These are phyloP conservation scores for Protobothrops flavoviridis DNA, from an alignment of 2,113 vertebrate species.

Conservation along the genomic window DNA sequence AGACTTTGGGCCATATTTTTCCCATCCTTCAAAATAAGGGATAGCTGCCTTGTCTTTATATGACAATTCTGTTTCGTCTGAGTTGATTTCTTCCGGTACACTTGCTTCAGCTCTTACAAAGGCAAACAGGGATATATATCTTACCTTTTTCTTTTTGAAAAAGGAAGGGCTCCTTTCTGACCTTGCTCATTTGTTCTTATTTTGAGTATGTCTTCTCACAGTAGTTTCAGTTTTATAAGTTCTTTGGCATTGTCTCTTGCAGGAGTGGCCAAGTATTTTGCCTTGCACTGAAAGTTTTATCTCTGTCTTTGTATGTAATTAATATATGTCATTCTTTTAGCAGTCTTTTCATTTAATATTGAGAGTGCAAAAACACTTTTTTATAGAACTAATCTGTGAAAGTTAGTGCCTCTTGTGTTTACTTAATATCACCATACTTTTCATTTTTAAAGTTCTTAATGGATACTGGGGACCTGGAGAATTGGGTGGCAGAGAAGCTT, in stretches of 20 bases:
- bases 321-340: not conserved
- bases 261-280: not conserved
- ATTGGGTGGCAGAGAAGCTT: constrained; percentile 74
- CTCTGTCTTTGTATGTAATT: not conserved
- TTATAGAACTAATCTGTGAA: not conserved
- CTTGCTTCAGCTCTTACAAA: not conserved
- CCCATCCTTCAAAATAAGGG: not conserved
- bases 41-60: not conserved
- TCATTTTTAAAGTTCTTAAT: constrained; percentile 74
- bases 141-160: not conserved
- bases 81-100: not conserved
- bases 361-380: not conserved
- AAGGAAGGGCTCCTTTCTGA: not conserved
- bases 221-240: not conserved
- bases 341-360: not conserved
- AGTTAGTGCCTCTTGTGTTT: not conserved
- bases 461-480: constrained; percentile 81
- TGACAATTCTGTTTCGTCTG: not conserved
- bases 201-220: not conserved
- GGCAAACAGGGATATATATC: not conserved
- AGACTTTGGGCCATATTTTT: not conserved
- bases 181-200: not conserved
- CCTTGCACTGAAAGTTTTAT: not conserved
- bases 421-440: constrained; percentile 16
- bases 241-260: not conserved